phyloP scores from a whole-genome alignment of 2,113 vertebrate genomes.

The Melanerpes formicivorus region DNA sequence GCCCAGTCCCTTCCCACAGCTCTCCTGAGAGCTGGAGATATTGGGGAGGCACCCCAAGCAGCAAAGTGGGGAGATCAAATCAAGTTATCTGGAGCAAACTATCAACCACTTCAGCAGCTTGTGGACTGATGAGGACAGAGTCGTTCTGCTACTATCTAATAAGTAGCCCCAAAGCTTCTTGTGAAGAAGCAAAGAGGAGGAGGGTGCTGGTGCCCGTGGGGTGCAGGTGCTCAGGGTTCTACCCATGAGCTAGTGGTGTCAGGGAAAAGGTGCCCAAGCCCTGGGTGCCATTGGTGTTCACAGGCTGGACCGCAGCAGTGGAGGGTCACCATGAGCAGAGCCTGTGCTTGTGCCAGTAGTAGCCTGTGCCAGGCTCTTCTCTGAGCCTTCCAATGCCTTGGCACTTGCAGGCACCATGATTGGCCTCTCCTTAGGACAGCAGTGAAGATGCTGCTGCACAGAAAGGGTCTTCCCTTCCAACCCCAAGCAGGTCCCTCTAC shows the following conservation, averaged over 20 bases:
- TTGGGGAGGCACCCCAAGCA: not conserved
- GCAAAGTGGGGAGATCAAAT: not conserved
- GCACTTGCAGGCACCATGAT: accelerated
- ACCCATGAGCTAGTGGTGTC: accelerated
- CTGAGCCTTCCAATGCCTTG: accelerated
- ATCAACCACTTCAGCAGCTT: not conserved
- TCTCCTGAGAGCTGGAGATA: not conserved
- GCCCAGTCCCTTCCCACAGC: not conserved
- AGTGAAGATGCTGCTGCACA: not conserved
- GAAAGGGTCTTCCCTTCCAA: not conserved
- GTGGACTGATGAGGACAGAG: not conserved
- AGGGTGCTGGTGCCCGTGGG: accelerated
- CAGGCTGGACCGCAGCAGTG: accelerated
- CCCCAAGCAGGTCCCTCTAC: not conserved
- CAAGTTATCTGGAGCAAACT: not conserved
- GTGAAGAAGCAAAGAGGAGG: accelerated
- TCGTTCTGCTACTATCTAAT: not conserved
- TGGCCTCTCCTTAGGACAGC: not conserved
- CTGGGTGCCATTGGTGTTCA: accelerated
- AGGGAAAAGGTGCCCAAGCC: accelerated
- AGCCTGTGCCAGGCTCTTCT: accelerated
- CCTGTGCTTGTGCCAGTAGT: accelerated
- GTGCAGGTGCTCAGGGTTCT: not conserved
- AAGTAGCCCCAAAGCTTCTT: not conserved
- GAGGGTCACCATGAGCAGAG: accelerated